Base-by-base conservation (phyloP, 2,113 vertebrate species). In the Malurus elegans region DNA sequence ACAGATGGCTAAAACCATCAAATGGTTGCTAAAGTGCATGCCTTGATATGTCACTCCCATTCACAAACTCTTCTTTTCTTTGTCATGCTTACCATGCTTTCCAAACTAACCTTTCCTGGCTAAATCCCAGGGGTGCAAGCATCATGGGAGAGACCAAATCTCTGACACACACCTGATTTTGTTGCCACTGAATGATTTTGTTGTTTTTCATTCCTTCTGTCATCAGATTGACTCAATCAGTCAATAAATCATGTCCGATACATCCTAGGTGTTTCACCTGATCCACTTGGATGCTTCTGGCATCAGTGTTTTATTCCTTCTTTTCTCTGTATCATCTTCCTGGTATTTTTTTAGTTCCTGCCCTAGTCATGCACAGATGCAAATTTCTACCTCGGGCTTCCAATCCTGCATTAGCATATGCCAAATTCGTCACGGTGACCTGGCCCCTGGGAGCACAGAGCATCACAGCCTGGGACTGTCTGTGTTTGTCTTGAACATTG, bases 351-450 rank as follows among this genome's bases (percentile, higher is more conserved):
- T 82, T 12, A 65, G 72, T 90, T 94, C 78, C 61, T 82, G 51
- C 36, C 56, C 66, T 72, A 64, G 61, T 81, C 78, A 50, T 74
- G 73, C 42, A 85, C 57, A 73, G 62, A 85, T 75, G 70, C 28
- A 85, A 60, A 84, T 74, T 57, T 67, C 83, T 79, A 91, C 83
- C 32, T 71, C 58, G 54, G 86, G 40, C 73, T 91, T 89, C 70
- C 61, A 91, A 62, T 85, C 47, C 57, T 91, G 48, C 32, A 38
- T 88, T 93, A 92, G 34, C 82, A 62, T 78, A 79, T 45, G 75
- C 57, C 79, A 90, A 36, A 70, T 45, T 70, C 2, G 0, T 73
- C 42, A 32, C 0, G 0, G 67, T n/a, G 64, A 86, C 79, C 78
- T 79, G 65, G 34, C 47, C 51, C 38, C 28, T 1, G 1, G 26